Evolutionary conservation across 1,140 invertebrate genomes (phyloP).

Genomic region (Papilio machaon): DNA sequence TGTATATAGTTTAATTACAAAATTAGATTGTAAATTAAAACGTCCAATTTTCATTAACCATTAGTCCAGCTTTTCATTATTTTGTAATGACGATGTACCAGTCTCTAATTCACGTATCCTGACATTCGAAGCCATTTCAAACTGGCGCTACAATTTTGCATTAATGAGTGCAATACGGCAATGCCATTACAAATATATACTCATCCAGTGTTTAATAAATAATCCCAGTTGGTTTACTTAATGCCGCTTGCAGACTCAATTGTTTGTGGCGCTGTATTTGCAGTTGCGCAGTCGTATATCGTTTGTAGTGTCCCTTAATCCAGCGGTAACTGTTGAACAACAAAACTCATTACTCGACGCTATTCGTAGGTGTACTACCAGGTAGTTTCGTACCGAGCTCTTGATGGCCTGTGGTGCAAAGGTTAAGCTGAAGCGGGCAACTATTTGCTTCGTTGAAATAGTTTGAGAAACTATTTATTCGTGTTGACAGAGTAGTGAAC

Average conservation of each 20-base stretch:
- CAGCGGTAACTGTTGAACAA: slow-evolving; percentile 67
- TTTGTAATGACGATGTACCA: slow-evolving; percentile 15
- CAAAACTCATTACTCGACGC: slow-evolving; percentile 75
- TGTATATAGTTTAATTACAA: slow-evolving; percentile 6
- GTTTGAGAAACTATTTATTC: slow-evolving; percentile 10
- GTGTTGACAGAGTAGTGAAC: not conserved
- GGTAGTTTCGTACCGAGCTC: slow-evolving; percentile 60
- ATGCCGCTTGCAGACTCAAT: slow-evolving; percentile 14
- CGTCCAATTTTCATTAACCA: not conserved
- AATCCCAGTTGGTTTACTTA: slow-evolving; percentile 34
- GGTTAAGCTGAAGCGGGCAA: slow-evolving; percentile 22
- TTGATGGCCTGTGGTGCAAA: slow-evolving; percentile 45
- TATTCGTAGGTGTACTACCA: slow-evolving; percentile 61
- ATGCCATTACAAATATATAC: slow-evolving; percentile 22
- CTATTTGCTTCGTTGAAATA: slow-evolving; percentile 10
- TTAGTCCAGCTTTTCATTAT: slow-evolving; percentile 20
- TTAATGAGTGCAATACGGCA: slow-evolving; percentile 23
- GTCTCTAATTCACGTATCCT: slow-evolving; percentile 12
- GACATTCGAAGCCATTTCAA: slow-evolving; percentile 30
- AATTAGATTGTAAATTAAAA: slow-evolving; percentile 3
- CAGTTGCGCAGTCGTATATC: slow-evolving; percentile 44
- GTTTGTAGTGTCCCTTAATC: slow-evolving; percentile 65
- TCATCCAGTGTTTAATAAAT: slow-evolving; percentile 25
- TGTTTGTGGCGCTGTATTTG: slow-evolving; percentile 32
- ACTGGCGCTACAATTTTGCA: slow-evolving; percentile 25